Evolutionary conservation across 2,113 vertebrate genomes (phyloP).

Genomic region (Fukomys damarensis): DNA sequence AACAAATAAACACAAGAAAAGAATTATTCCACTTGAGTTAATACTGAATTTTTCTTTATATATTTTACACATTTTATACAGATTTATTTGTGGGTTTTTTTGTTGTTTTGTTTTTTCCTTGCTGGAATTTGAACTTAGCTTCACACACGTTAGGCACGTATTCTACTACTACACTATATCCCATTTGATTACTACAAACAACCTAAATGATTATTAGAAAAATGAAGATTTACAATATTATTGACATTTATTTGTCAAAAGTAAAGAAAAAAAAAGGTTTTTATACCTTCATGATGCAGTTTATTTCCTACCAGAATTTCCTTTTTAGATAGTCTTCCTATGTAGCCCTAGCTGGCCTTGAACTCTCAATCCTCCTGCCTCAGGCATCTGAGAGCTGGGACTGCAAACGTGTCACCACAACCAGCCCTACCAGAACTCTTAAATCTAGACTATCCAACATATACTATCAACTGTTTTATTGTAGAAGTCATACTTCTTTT

Average conservation of each 20-base stretch:
- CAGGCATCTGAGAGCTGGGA: background rate
- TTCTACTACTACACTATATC: background rate
- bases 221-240: background rate
- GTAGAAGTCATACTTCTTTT: background rate
- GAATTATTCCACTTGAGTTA: background rate
- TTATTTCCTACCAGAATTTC: background rate
- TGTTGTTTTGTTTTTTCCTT: background rate
- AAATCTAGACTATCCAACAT: background rate
- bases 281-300: background rate
- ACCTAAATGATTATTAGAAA: conserved; percentile 2
- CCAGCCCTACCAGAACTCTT: background rate
- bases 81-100: background rate
- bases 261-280: background rate
- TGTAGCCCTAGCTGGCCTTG: background rate
- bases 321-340: background rate
- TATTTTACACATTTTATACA: background rate
- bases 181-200: background rate
- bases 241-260: conserved; percentile 1
- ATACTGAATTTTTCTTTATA: background rate
- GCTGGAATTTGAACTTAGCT: background rate
- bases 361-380: background rate
- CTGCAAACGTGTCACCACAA: background rate
- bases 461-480: background rate
- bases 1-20: background rate
- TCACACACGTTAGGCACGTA: background rate